These are phyloP conservation scores for Cotesia vestalis DNA, from an alignment of 1,140 invertebrate species.

Conservation along the genomic window DNA sequence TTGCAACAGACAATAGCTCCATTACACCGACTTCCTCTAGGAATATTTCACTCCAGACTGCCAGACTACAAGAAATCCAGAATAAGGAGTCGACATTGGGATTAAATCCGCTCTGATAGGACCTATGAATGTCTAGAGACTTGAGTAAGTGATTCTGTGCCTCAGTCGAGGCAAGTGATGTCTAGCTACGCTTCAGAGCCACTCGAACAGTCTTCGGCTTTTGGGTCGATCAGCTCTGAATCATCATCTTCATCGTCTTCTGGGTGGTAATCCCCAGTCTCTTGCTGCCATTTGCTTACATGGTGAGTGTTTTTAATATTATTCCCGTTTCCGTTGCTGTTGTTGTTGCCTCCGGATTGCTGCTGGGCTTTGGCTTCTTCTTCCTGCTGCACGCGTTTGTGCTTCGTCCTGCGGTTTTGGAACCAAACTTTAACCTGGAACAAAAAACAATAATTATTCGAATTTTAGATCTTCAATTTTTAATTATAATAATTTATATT, in stretches of 20 bases:
- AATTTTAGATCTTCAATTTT: too few relatives aligned
- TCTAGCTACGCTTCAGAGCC: constrained; percentile 66
- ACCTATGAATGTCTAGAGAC: too few relatives aligned
- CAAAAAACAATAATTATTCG: constrained; percentile 25
- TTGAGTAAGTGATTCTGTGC: constrained; percentile 14
- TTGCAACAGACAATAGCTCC: constrained; percentile 49
- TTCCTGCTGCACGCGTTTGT: constrained; percentile 96
- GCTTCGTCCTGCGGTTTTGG: constrained; percentile 96
- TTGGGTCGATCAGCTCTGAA: constrained; percentile 78
- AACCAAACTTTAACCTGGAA: constrained; percentile 98
- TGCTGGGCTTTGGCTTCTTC: constrained; percentile 80
- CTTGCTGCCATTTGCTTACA: constrained; percentile 76
- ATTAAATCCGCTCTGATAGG: too few relatives aligned
- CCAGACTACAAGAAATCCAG: too few relatives aligned
- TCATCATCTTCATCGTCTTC: constrained; percentile 74
- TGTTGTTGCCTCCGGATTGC: constrained; percentile 53
- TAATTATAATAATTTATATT: too few relatives aligned
- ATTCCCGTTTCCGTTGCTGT: constrained; percentile 58
- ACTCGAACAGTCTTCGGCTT: constrained; percentile 78
- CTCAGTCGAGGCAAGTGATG: constrained; percentile 59
- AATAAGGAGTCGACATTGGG: too few relatives aligned
- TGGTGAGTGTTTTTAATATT: constrained; percentile 74
- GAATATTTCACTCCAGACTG: constrained; percentile 13
- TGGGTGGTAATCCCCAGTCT: constrained; percentile 73
- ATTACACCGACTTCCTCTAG: constrained; percentile 48